Conservation (phyloP, 2,888 invertebrate species). For the Patella depressa region DNA sequence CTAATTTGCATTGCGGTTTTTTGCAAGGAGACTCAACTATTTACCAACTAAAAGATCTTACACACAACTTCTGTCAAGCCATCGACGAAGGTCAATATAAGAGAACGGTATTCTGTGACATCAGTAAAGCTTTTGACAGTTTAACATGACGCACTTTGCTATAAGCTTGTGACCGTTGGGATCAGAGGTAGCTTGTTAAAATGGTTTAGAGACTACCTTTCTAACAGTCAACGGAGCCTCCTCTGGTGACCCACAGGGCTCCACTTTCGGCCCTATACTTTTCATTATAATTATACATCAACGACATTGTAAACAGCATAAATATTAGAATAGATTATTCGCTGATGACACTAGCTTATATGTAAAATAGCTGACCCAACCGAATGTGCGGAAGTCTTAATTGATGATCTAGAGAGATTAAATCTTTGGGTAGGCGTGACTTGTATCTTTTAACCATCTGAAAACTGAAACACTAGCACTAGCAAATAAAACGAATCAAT, state of each 20-base stretch:
- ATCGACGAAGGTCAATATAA: neutral
- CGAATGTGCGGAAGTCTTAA: neutral
- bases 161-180: neutral
- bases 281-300: neutral
- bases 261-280: neutral
- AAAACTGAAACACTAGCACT: slow-evolving; percentile 6
- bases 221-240: neutral
- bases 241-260: slow-evolving; percentile 1
- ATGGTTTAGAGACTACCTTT: neutral
- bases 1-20: neutral
- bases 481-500: neutral
- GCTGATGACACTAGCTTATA: neutral
- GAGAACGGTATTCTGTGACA: neutral
- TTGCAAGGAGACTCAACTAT: neutral
- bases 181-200: neutral
- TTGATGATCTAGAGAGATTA: neutral
- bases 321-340: too few species aligned
- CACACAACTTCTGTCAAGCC: neutral
- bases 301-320: neutral
- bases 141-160: neutral
- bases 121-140: too few species aligned
- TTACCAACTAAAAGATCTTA: neutral
- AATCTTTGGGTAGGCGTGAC: neutral
- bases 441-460: neutral
- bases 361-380: neutral